Evolutionary conservation across 2,797 vertebrate species (phyloP).

Genomic region (Myotis daubentonii): DNA sequence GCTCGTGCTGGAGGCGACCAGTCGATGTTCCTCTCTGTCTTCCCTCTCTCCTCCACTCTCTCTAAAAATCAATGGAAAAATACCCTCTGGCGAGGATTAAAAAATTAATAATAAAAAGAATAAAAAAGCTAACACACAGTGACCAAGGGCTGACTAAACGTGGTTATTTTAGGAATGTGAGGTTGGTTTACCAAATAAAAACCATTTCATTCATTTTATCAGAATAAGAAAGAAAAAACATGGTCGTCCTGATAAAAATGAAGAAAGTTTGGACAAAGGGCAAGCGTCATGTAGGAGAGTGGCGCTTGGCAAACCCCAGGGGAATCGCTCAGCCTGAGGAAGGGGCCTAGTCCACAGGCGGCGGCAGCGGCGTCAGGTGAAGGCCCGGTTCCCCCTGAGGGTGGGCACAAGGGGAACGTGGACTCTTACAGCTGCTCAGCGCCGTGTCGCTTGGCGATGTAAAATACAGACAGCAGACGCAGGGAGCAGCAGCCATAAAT

Average conservation of each 20-base stretch:
- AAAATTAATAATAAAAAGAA: background rate
- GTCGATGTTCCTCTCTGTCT: too few relatives aligned
- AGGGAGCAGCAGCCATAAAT: background rate
- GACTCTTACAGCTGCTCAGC: background rate
- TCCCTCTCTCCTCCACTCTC: too few relatives aligned
- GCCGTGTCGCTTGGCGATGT: background rate
- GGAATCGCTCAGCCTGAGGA: background rate
- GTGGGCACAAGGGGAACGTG: background rate
- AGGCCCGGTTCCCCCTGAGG: background rate
- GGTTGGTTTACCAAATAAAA: background rate
- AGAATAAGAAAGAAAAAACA: background rate
- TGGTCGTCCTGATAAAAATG: background rate
- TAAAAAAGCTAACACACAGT: background rate
- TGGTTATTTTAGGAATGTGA: background rate
- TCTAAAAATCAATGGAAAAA: too few relatives aligned
- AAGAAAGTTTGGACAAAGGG: background rate
- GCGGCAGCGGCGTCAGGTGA: background rate
- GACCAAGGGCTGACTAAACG: background rate
- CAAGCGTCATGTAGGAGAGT: background rate
- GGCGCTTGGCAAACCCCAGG: background rate
- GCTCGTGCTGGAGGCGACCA: too few relatives aligned
- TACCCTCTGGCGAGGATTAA: too few relatives aligned
- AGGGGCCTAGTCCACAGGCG: background rate
- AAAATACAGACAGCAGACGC: background rate
- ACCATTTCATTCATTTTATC: background rate